These are phyloP conservation scores for Aradus depressus DNA, from an alignment of 2,888 invertebrate species.

Conservation along the genomic window DNA sequence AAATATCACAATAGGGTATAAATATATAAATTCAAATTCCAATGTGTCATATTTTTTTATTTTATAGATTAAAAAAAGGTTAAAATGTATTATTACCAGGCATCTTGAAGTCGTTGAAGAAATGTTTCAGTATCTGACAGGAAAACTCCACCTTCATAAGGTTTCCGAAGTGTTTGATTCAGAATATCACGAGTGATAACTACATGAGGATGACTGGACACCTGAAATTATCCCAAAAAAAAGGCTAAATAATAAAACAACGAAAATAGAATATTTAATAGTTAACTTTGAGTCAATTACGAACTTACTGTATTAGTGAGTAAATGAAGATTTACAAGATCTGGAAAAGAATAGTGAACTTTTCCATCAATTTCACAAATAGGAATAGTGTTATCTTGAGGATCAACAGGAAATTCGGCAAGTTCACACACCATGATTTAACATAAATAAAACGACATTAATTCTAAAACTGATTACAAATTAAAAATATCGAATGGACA, in stretches of 20 bases:
- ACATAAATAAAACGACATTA: neutral
- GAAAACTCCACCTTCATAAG: slow-evolving; percentile 44
- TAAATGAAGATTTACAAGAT: slow-evolving; percentile 45
- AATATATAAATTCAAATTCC: too few relatives aligned
- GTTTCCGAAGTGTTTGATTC: slow-evolving; percentile 43
- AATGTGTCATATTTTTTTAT: too few relatives aligned
- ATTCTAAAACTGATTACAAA: too few relatives aligned
- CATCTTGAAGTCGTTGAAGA: slow-evolving; percentile 60
- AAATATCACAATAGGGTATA: too few relatives aligned
- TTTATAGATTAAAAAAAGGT: slow-evolving; percentile 2
- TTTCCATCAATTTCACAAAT: slow-evolving; percentile 53
- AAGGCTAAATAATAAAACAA: neutral
- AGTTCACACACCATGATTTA: slow-evolving; percentile 24
- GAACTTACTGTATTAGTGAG: slow-evolving; percentile 49
- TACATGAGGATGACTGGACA: slow-evolving; percentile 49
- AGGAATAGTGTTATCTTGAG: slow-evolving; percentile 44
- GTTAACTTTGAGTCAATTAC: neutral
- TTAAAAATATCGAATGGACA: too few relatives aligned
- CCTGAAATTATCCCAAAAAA: slow-evolving; percentile 20
- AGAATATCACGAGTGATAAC: slow-evolving; percentile 53
- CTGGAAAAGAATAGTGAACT: slow-evolving; percentile 42
- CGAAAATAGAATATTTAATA: neutral
- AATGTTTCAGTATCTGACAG: slow-evolving; percentile 58
- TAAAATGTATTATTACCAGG: slow-evolving; percentile 42
- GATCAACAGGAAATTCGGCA: slow-evolving; percentile 40